phyloP scores from a whole-genome alignment of 2,113 vertebrate genomes.

The Polyodon spathula region DNA sequence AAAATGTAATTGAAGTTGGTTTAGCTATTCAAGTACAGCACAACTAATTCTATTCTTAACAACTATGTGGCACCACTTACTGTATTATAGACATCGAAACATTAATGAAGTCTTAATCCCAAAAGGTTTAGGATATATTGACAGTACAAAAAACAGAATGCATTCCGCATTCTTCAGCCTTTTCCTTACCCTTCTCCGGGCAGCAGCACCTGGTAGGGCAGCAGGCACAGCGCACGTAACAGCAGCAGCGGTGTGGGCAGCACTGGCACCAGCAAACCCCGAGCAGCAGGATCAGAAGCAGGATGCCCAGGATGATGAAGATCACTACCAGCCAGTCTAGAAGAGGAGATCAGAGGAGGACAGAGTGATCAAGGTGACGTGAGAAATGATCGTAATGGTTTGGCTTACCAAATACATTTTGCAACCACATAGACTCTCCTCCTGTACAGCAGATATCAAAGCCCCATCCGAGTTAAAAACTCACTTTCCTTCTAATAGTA shows the following conservation, averaged over 20 bases:
- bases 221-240: conserved; percentile 84
- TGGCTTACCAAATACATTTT: too few species aligned
- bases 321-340: conserved; percentile 88
- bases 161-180: too few species aligned
- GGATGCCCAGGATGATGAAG: conserved; percentile 68
- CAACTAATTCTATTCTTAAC: not conserved
- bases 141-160: not conserved
- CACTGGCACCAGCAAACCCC: conserved; percentile 94
- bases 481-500: too few species aligned
- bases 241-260: conserved; percentile 91
- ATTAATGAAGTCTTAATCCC: not conserved
- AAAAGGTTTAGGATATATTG: not conserved
- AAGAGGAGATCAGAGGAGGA: conserved; percentile 6
- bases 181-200: conserved; percentile 80
- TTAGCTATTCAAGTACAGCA: too few species aligned
- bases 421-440: too few species aligned
- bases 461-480: too few species aligned
- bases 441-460: too few species aligned
- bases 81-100: not conserved
- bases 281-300: conserved; percentile 72
- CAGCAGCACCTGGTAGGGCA: conserved; percentile 89
- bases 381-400: not conserved
- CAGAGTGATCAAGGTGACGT: not conserved
- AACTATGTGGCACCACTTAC: not conserved
- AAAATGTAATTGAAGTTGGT: too few species aligned